A percentile compares a stretch with the other conserved stretches of the same genome.
phyloP scores from a whole-genome alignment of 2,888 invertebrate species.

The Gymnosoma rotundatum region DNA sequence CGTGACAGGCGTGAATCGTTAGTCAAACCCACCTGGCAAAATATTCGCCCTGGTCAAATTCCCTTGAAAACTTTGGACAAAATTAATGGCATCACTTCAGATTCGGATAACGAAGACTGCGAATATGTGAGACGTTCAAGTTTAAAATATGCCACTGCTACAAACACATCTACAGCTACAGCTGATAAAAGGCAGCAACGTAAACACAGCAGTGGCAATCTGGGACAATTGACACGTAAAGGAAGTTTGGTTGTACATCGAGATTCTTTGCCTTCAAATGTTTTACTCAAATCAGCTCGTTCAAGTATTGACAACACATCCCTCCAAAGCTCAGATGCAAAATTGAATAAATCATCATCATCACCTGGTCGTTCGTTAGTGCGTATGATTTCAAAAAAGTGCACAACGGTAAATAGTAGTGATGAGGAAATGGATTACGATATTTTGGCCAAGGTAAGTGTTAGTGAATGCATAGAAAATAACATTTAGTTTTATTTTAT shows the following conservation, averaged over 20 bases:
- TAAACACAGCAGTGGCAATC: conserved; percentile 73
- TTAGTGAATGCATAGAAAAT: not conserved
- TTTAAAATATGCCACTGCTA: conserved; percentile 73
- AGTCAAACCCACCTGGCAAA: conserved; percentile 82
- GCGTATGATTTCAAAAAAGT: conserved; percentile 77
- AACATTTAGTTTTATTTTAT: not conserved
- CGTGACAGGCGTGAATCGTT: conserved; percentile 79
- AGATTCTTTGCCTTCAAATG: conserved; percentile 71
- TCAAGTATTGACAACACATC: conserved; percentile 56
- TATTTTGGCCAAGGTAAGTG: conserved; percentile 78
- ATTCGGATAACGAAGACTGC: conserved; percentile 78
- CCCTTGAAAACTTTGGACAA: conserved; percentile 80
- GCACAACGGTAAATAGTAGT: conserved; percentile 70
- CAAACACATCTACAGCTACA: conserved; percentile 52
- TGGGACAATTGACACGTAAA: conserved; percentile 67
- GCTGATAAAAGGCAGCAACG: conserved; percentile 23
- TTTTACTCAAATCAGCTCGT: conserved; percentile 55
- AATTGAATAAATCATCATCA: conserved; percentile 49
- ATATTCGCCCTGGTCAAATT: conserved; percentile 81
- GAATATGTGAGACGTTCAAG: conserved; percentile 77
- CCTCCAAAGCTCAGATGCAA: conserved; percentile 13
- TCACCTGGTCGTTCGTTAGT: conserved; percentile 76
- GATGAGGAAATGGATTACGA: conserved; percentile 78
- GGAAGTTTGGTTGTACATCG: conserved; percentile 68
- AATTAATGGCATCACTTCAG: conserved; percentile 79